These are phyloP conservation scores for Protaetia brevitarsis DNA, from an alignment of 1,140 invertebrate species.

Conservation along the genomic window DNA sequence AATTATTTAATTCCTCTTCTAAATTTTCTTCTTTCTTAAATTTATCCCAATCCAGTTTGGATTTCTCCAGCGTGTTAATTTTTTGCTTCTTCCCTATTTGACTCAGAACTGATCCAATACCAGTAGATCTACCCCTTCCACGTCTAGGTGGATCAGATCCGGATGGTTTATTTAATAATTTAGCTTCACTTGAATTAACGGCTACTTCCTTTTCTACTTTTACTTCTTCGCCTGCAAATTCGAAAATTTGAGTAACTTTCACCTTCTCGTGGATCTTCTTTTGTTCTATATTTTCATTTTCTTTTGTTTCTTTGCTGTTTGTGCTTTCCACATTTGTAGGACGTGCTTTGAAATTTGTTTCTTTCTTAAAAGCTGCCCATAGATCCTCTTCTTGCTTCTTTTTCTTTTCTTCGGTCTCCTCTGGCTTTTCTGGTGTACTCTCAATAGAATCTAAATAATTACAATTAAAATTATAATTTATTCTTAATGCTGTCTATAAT, in stretches of 20 bases:
- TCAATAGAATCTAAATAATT: slow-evolving; percentile 21
- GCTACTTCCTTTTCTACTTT: slow-evolving; percentile 63
- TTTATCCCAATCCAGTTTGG: slow-evolving; percentile 86
- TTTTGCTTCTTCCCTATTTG: slow-evolving; percentile 75
- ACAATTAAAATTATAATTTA: neutral
- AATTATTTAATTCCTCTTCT: slow-evolving; percentile 77
- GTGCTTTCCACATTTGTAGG: neutral
- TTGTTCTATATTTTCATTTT: slow-evolving; percentile 37
- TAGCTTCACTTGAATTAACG: slow-evolving; percentile 56
- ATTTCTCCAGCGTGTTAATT: slow-evolving; percentile 82
- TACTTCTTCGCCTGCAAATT: slow-evolving; percentile 61
- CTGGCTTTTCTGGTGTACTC: slow-evolving; percentile 33
- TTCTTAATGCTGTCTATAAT: neutral
- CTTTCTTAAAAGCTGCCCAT: slow-evolving; percentile 73
- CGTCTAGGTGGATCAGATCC: slow-evolving; percentile 31
- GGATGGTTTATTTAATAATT: slow-evolving; percentile 42
- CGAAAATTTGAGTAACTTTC: slow-evolving; percentile 55
- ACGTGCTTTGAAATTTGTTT: slow-evolving; percentile 58
- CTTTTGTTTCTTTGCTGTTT: slow-evolving; percentile 5
- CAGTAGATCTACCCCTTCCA: slow-evolving; percentile 43
- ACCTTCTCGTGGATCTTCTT: slow-evolving; percentile 39
- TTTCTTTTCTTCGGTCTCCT: slow-evolving; percentile 56
- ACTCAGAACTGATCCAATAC: slow-evolving; percentile 65
- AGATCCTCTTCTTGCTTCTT: slow-evolving; percentile 68
- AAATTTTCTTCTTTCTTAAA: slow-evolving; percentile 86